Base-by-base conservation (phyloP, 2,113 vertebrate genomes). In the Paramormyrops kingsleyae region DNA sequence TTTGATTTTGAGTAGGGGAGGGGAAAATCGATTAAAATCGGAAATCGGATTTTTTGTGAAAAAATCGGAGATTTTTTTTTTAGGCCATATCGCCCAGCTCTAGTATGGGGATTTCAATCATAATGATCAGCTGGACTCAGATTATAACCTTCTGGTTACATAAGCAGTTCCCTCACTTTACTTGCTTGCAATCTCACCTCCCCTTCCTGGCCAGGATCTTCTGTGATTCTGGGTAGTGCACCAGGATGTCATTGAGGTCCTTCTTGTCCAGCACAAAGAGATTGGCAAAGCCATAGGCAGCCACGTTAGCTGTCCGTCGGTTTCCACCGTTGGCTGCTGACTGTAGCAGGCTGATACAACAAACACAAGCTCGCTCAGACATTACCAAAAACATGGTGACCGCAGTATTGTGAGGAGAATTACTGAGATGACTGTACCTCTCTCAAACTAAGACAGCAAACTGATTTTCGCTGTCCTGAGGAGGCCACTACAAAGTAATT, bases 251-350 rank as follows among this genome's bases (percentile, higher is more conserved):
- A 89, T 96, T 97, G 90, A 99, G 95, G 70, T 97, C 97, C 92
- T 97, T 99, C 94, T 98, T 99, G 92, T 99, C 97, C 92, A 99
- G 95, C 87, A 97, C 98, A 74, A 98, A 97, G 74, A 99, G 97
- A 91, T 99, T 99, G 80, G 97, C 97, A 35, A 99, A 99, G 19
- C 99, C 98, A 0, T 97, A 97, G 5, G 98, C 97, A 50, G 97
- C 96, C 52, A 99, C 97, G 0, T 98, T 96, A 21, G 98, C 97
- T 0, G 97, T 99, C 87, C 98, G 96, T 24, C 97, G 94, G 92
- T 98, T 99, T 70, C 98, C 99, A 93, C 98, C 98, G 27, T 97
- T 95, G 86, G 96, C 95, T 13, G 97, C 95, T n/a, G 96, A 96
- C 90, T 96, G 97, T 10, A 99, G 93, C 19, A 99, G 96, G 91